Base-by-base conservation (phyloP, 2,888 invertebrate genomes). In the Craniophora ligustri region DNA sequence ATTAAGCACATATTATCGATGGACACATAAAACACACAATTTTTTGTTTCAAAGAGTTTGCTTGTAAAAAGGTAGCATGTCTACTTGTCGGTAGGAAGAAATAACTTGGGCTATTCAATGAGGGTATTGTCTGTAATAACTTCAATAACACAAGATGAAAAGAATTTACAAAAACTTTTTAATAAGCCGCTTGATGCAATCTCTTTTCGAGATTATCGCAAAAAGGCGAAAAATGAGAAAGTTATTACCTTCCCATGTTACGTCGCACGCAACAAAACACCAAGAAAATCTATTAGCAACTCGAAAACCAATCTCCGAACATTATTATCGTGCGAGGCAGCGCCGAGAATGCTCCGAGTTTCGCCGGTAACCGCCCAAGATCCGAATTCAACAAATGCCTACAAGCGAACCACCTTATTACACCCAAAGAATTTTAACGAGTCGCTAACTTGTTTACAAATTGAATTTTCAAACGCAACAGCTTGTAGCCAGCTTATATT, bases 381-480 rank as follows among this genome's bases (percentile, higher is more conserved):
- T 76, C 71, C 68, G 59, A 72, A 85, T 84, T 80, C 81, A 81
- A 75, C 82, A 79, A 87, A 85, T 85, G 82, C 83, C 76, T 78
- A 67, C 77, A 72, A 76, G 75, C 74, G 45, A 81, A 85, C 78
- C 81, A 79, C 85, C 86, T 90, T 91, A 91, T 89, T 87, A 90
- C 91, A 88, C 83, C 84, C 81, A 77, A 88, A 89, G 90, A 91
- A 92, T 91, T 90, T 92, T 91, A 91, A 92, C 91, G 82, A 92
- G 90, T 86, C 84, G 88, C 84, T 87, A 92, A 92, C 92, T 92
- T 91, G 92, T 91, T 89, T 88, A 86, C 83, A 91, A 92, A 92
- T 92, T 92, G 89, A 92, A 92, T 92, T 92, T 79, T 87, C 81
- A 78, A 82, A 82, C 70, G 83, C 79, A 88, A 88, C 91, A 89